Evolutionary conservation across 2,113 vertebrate species (phyloP).

Genomic region (Chlorodrepanis virens): DNA sequence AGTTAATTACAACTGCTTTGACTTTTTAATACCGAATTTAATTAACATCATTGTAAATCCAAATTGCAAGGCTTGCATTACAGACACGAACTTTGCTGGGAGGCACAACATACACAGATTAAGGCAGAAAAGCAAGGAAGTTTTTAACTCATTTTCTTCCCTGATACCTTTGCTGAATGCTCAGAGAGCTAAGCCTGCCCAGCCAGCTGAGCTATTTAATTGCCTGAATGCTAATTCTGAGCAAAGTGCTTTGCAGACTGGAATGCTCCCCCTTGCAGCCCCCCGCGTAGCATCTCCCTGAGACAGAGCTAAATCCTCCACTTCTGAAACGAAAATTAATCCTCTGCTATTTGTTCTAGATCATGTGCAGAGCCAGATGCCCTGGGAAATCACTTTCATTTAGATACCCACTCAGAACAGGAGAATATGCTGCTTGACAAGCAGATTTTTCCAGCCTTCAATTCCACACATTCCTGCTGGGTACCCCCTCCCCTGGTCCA

Average conservation of each 20-base stretch:
- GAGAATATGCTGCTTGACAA: neutral
- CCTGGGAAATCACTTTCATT: conserved; percentile 32
- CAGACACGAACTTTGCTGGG: neutral
- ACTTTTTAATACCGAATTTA: neutral
- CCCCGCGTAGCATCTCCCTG: neutral
- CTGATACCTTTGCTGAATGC: neutral
- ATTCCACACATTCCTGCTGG: conserved; percentile 16
- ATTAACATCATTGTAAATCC: neutral
- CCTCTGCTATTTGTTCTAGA: conserved; percentile 50
- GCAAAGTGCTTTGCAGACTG: conserved; percentile 25
- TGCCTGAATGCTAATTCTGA: conserved; percentile 24
- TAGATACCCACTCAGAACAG: neutral
- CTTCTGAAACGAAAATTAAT: conserved; percentile 27
- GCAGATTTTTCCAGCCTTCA: conserved; percentile 4
- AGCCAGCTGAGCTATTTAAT: conserved; percentile 37
- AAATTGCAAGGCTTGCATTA: neutral
- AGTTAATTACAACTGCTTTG: neutral
- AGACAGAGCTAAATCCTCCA: conserved; percentile 28
- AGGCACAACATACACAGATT: neutral
- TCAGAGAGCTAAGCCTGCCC: neutral
- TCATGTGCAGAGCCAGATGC: conserved; percentile 30
- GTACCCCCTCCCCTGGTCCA: neutral
- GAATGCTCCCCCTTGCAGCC: conserved; percentile 12
- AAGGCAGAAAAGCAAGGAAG: neutral
- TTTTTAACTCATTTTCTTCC: neutral